Evolutionary conservation across 2,888 invertebrate genomes (phyloP), one percentile per base, ranked within the genome.

Genomic region (Nemotelus nigrinus): DNA sequence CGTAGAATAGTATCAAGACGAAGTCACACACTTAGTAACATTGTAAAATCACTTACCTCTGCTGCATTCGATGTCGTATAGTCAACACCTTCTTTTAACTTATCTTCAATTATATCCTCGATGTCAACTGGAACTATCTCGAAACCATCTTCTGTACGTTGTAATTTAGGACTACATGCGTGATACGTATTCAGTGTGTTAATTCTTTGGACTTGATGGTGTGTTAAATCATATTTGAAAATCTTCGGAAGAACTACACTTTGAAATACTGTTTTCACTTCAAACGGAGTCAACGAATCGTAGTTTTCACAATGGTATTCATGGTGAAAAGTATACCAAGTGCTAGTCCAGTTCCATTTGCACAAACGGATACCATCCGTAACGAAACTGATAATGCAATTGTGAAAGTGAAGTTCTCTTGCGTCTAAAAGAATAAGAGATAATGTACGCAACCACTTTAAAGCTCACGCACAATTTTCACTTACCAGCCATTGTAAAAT

Each of bases 311-410:
- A 63, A 5, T 43, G 43, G 10, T 63, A 63, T 43, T 63, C 41
- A 43, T 63, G 5, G 43, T 63, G 63, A 10, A 63, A 63, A 41
- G 39, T 43, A 4, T 41, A 8, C 63, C 63, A 63, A 39, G 63
- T 63, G 25, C 63, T 63, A 3, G 43, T 39, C 63, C 63, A 63
- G 43, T 63, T 39, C 63, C 63, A 63, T 63, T 63, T 63, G 39
- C n/a, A 39, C 25, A 63, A 43, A 4, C 63, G 63, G 43, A 63
- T n/a, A n/a, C 8, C 63, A 5, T 39, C 43, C 43, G 63, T 63
- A 7, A 63, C 43, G 43, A 63, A 63, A 7, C 41, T 4, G 25
- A 63, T n/a, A 25, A 63, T 63, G 43, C 63, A 63, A 3, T 63
- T 5, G 10, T 63, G 63, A 8, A 63, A 63, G 43, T 63, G 63